Evolutionary conservation across 2,888 invertebrate genomes (phyloP).

Genomic region (Chymomyza amoena): DNA sequence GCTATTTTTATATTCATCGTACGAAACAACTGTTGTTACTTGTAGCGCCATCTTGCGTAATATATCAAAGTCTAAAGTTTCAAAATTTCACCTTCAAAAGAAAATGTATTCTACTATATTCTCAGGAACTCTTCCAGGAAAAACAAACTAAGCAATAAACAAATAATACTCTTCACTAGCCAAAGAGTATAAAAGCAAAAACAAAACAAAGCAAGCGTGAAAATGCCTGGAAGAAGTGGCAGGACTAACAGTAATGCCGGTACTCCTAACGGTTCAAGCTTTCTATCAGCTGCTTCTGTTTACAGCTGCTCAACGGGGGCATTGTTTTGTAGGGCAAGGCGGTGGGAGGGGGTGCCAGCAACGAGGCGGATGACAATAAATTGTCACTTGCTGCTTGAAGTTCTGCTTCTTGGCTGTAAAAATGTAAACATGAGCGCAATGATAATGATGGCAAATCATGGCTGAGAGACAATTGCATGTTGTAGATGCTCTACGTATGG

Average conservation of each 20-base stretch:
- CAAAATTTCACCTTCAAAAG: no score
- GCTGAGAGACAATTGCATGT: slow-evolving; percentile 64
- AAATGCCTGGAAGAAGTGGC: not conserved
- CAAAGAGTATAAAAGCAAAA: not conserved
- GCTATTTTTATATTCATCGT: no score
- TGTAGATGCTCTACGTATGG: slow-evolving; percentile 28
- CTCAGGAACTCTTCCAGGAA: no score
- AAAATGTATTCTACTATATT: no score
- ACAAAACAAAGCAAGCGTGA: slow-evolving; percentile 25
- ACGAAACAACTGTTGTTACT: no score
- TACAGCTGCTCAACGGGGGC: not conserved
- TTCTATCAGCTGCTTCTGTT: slow-evolving; percentile 1
- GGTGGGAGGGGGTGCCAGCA: not conserved
- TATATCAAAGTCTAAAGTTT: no score
- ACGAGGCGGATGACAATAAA: slow-evolving; percentile 68
- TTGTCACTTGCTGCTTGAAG: slow-evolving; percentile 56
- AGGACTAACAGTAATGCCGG: slow-evolving; percentile 23
- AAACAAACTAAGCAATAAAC: no score
- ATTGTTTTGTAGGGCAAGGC: not conserved
- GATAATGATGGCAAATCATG: slow-evolving; percentile 72
- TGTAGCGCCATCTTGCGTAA: no score
- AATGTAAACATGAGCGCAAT: slow-evolving; percentile 65
- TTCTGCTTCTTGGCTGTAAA: slow-evolving; percentile 39
- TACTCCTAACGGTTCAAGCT: slow-evolving; percentile 34
- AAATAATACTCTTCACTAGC: not conserved